Conservation (phyloP, 2,888 invertebrate species). For the Biston stratarius region DNA sequence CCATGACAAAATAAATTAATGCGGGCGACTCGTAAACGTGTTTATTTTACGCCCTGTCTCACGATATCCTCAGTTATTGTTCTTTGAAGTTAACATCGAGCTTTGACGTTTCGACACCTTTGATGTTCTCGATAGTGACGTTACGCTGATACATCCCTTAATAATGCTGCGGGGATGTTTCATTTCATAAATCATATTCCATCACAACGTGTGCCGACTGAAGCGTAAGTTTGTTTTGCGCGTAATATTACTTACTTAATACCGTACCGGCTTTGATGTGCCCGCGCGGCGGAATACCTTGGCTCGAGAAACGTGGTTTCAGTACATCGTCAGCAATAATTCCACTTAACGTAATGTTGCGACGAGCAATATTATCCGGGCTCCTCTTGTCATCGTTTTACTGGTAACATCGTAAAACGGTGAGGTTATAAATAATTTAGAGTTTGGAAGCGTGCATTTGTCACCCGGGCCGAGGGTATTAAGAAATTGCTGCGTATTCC, state of each 20-base stretch:
- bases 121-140: constrained; percentile 69
- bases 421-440: constrained; percentile 83
- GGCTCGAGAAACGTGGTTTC: constrained; percentile 57
- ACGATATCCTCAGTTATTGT: constrained; percentile 68
- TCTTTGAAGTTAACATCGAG: constrained; percentile 72
- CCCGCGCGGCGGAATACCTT: constrained; percentile 57
- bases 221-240: constrained; percentile 58
- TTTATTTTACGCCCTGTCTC: constrained; percentile 68
- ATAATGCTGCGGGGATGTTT: constrained; percentile 56
- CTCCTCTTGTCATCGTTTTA: constrained; percentile 70
- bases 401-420: constrained; percentile 70
- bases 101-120: constrained; percentile 66
- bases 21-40: constrained; percentile 72
- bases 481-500: constrained; percentile 85
- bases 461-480: constrained; percentile 81
- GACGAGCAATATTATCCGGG: constrained; percentile 64
- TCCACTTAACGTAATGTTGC: constrained; percentile 65
- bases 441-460: constrained; percentile 81
- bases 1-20: constrained; percentile 80
- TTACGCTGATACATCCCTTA: constrained; percentile 49
- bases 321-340: constrained; percentile 69
- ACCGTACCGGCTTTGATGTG: constrained; percentile 67
- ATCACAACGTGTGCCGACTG: constrained; percentile 58
- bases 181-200: constrained; percentile 66
- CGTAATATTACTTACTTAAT: constrained; percentile 59